Base-by-base conservation (phyloP, 2,113 vertebrate species). In the Trachemys scripta region DNA sequence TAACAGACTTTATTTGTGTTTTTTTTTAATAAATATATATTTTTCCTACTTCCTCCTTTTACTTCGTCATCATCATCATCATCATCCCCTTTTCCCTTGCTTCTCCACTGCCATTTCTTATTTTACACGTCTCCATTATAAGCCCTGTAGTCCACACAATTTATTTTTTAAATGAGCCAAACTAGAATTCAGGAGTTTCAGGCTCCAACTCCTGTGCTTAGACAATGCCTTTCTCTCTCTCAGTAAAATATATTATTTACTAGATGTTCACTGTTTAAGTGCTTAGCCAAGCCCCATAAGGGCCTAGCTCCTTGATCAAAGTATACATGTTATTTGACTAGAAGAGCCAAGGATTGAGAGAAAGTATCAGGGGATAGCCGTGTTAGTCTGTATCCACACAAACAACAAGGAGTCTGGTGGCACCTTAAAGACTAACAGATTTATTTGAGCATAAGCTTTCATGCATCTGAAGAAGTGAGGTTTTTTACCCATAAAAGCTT, bases 231-330 rank as follows among this genome's bases (percentile, higher is more conserved):
- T 11, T 42, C 82, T 72, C 22, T 45, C 24, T 45, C 65, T 20
- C n/a, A 38, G 79, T 80, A 7, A 88, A 8, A 10, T n/a, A 17
- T 31, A n/a, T 79, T 42, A 81, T 9, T 82, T 24, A 45, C 38
- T 76, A 76, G 72, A 76, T 76, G n/a, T 42, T 45, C 13, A 27
- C 42, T 47, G 5, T 78, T 25, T 78, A 78, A 47, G 2, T 72
- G n/a, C 19, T 38, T 38, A 29, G 75, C 16, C 31, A 25, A 85
- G n/a, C n/a, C 3, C 42, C 20, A 84, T 49, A 51, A 19, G 22
- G 25, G 10, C 31, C 10, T 80, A 24, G 86, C 54, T 92, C 85
- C 94, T 80, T 89, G 27, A 96, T 69, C 84, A 87, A 75, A 93
- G 51, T 17, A 45, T 47, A 38, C 51, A 65, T 53, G 72, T 92